phyloP scores from a whole-genome alignment of 2,113 vertebrate genomes.

The Pterocles gutturalis region DNA sequence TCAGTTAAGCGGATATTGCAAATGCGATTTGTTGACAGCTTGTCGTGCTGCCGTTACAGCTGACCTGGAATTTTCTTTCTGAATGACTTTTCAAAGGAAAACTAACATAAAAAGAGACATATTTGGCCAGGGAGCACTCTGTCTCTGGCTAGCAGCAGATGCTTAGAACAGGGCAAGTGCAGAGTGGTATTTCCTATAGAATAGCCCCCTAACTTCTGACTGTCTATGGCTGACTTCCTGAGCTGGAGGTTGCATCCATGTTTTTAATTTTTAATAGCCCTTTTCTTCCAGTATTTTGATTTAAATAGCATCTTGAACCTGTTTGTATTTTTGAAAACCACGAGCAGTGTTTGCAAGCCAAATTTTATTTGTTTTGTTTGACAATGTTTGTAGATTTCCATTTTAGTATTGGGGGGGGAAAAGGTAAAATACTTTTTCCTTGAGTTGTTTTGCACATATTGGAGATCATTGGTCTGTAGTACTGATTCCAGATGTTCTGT shows the following conservation, averaged over 20 bases:
- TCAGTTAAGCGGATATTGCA: background rate
- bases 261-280: background rate
- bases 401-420: fast-evolving
- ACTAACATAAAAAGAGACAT: background rate
- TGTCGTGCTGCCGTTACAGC: background rate
- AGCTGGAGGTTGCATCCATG: background rate
- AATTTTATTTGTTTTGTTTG: background rate
- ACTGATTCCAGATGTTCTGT: background rate
- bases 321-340: background rate
- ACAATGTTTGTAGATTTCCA: background rate
- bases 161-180: background rate
- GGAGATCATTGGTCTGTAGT: background rate
- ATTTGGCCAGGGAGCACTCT: background rate
- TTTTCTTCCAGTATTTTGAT: background rate
- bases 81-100: background rate
- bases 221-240: background rate
- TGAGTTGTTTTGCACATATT: background rate
- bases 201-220: background rate
- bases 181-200: background rate
- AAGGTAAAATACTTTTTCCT: background rate
- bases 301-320: background rate
- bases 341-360: background rate
- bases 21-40: constrained; percentile 27
- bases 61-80: constrained; percentile 27
- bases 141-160: background rate